Base-by-base conservation (phyloP, 2,888 invertebrate genomes). In the Minunthozetes semirufus region DNA sequence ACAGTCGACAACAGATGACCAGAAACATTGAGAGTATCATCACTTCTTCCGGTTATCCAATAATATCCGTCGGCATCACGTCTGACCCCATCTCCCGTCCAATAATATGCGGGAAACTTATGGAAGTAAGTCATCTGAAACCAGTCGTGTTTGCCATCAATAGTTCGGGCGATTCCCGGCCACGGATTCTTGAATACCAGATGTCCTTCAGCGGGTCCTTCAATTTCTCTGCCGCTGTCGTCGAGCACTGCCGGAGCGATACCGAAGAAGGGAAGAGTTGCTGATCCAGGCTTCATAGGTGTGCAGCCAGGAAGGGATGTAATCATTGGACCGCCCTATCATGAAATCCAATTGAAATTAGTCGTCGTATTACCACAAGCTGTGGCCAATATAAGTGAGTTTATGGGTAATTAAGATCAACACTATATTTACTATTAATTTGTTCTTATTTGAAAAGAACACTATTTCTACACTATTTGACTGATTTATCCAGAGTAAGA, bases 11-110 rank as follows among this genome's bases (percentile, higher is more conserved):
- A 91, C 73, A 99, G 86, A 84, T 99, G 98, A 0, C 98, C 98
- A 1, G 95, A 96, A 11, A 98, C 97, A 84, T 99, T 99, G 79
- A 99, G 85, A 94, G 98, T 96, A 83, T 99, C 99, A 82, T 99
- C 98, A 53, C 97, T 93, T 76, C 96, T 89, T 0, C 97, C 97
- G 0, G 96, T 96, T 76, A 97, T 90, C 95, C 95, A 96, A 74
- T 94, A 85, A 83, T 94, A 94, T 0, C 97, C 97, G 82, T 99
- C 97, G 25, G 89, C 87, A 83, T 99, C 98, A 76, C 94, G 87
- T 79, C 88, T 87, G 0, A 94, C 96, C 75, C 96, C 98, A 84
- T 99, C 98, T 68, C 98, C 98, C 72, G 98, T 97, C 84, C 93
- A 94, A 83, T 98, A 99, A 85, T 89, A 97, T 73, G 98, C 98